These are phyloP conservation scores for Hoplodrina ambigua DNA, from an alignment of 2,888 invertebrate genomes.

Conservation along the genomic window DNA sequence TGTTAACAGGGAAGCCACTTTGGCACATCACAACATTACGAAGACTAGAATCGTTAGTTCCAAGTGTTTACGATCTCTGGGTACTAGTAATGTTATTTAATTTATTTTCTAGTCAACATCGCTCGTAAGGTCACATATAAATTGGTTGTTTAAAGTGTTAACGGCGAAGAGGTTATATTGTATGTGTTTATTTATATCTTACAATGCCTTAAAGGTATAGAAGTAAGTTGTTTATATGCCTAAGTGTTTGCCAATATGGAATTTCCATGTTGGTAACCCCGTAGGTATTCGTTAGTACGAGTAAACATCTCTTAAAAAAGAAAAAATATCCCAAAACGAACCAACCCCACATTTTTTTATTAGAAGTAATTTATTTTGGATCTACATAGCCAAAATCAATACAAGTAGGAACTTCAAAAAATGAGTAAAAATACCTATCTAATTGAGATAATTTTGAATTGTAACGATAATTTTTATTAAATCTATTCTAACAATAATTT, in stretches of 20 bases:
- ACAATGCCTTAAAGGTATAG: slow-evolving; percentile 25
- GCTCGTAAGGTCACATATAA: slow-evolving; percentile 57
- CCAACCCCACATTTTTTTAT: too few species aligned
- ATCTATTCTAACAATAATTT: too few species aligned
- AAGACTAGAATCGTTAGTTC: slow-evolving; percentile 38
- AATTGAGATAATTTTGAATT: too few species aligned
- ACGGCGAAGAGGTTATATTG: slow-evolving; percentile 48
- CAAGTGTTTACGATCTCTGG: slow-evolving; percentile 49
- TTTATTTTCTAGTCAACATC: slow-evolving; percentile 58
- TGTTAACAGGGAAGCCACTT: slow-evolving; percentile 39
- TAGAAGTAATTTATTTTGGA: too few species aligned
- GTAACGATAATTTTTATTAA: not conserved
- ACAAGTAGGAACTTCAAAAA: too few species aligned
- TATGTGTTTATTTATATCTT: slow-evolving; percentile 35
- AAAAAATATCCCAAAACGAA: too few species aligned
- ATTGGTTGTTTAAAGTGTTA: slow-evolving; percentile 56
- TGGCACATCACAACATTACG: slow-evolving; percentile 39
- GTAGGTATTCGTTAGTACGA: too few species aligned
- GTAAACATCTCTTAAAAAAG: too few species aligned
- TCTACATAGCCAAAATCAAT: too few species aligned
- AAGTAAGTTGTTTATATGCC: slow-evolving; percentile 38
- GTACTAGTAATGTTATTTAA: slow-evolving; percentile 55
- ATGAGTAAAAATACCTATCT: too few species aligned
- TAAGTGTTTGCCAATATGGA: slow-evolving; percentile 27
- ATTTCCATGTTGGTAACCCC: slow-evolving; percentile 27